phyloP scores from a whole-genome alignment of 2,888 invertebrate genomes.

The Pilophorus perplexus region DNA sequence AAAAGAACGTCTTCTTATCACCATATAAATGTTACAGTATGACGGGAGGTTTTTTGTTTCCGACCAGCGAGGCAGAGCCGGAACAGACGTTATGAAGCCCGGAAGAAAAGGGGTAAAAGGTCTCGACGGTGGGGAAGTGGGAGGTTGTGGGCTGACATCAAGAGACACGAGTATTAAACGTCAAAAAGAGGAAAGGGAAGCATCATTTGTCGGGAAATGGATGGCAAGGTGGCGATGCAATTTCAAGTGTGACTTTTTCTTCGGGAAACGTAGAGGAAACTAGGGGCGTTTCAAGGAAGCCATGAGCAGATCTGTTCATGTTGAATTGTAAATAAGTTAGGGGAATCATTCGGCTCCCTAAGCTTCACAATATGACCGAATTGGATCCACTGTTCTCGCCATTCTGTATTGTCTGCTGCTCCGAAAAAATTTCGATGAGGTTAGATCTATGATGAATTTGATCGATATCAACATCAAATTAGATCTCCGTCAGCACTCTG shows the following conservation, averaged over 20 bases:
- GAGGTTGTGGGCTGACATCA: conserved; percentile 10
- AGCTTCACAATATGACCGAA: too few species aligned
- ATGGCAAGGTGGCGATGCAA: conserved; percentile 5
- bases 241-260: conserved; percentile 20
- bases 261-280: neutral
- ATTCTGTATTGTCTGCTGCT: too few species aligned
- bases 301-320: too few species aligned
- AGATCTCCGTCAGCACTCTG: too few species aligned
- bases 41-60: neutral
- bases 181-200: conserved; percentile 5
- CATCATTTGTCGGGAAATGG: conserved; percentile 14
- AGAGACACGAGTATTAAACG: conserved; percentile 18
- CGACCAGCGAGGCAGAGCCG: neutral
- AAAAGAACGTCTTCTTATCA: neutral
- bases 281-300: too few species aligned
- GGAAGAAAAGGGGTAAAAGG: neutral
- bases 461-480: too few species aligned
- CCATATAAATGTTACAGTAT: neutral
- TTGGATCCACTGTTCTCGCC: too few species aligned
- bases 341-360: too few species aligned
- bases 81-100: neutral
- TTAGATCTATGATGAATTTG: too few species aligned
- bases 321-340: too few species aligned
- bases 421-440: too few species aligned
- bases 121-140: neutral